Evolutionary conservation across 2,797 vertebrate species (phyloP).

Genomic region (Muscicapa comitata): DNA sequence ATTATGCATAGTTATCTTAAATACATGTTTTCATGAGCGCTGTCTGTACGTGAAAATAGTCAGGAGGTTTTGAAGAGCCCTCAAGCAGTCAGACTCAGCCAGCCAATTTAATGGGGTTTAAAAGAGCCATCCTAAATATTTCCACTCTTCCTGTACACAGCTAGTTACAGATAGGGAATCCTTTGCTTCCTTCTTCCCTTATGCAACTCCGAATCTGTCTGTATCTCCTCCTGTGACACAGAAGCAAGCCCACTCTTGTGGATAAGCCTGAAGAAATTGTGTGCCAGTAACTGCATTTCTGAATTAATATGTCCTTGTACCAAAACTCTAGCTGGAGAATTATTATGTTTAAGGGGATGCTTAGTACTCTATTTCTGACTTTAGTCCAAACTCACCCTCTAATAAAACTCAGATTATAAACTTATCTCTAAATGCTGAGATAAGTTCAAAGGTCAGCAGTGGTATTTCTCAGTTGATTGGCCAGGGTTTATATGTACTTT

Average conservation of each 20-base stretch:
- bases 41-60: not conserved
- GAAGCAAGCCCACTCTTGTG: not conserved
- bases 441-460: not conserved
- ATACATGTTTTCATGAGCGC: not conserved
- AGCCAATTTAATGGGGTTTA: not conserved
- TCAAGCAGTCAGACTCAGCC: not conserved
- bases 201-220: not conserved
- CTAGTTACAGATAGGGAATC: not conserved
- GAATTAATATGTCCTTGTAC: not conserved
- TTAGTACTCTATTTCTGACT: not conserved
- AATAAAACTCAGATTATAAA: not conserved
- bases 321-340: not conserved
- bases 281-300: not conserved
- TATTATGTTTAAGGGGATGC: not conserved
- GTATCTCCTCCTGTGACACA: not conserved
- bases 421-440: not conserved
- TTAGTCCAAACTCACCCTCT: not conserved
- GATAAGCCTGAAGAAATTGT: not conserved
- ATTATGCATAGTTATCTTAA: not conserved
- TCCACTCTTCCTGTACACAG: rapidly evolving
- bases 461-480: not conserved
- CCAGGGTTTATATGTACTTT: not conserved
- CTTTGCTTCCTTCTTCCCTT: not conserved
- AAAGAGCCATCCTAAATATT: not conserved
- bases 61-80: not conserved